phyloP scores from a whole-genome alignment of 2,113 vertebrate species.

The Myrmecophaga tridactyla region DNA sequence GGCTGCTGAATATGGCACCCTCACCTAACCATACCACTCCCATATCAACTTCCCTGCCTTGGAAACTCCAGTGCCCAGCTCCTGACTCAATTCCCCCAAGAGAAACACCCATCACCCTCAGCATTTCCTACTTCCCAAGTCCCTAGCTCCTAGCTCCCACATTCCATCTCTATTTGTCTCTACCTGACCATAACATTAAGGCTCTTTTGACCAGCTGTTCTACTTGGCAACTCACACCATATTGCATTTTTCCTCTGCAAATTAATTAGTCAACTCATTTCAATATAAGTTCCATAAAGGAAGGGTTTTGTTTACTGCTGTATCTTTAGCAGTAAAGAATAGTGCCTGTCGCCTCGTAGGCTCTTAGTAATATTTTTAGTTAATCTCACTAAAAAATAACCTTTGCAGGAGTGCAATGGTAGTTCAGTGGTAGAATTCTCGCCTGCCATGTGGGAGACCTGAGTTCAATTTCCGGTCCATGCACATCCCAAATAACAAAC shows the following conservation, averaged over 20 bases:
- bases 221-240: background rate
- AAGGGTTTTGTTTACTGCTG: background rate
- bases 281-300: background rate
- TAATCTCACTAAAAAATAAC: background rate
- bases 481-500: too few relatives aligned
- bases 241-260: background rate
- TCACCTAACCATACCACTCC: accelerated
- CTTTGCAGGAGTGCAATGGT: too few relatives aligned
- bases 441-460: too few relatives aligned
- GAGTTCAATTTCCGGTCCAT: too few relatives aligned
- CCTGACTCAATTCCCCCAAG: background rate
- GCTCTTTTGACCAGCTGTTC: background rate
- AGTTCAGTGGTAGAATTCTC: too few relatives aligned
- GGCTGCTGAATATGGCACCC: background rate
- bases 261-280: background rate
- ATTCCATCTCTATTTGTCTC: background rate
- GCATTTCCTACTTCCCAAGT: background rate
- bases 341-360: background rate
- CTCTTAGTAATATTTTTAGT: background rate
- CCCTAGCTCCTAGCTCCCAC: background rate
- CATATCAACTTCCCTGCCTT: background rate
- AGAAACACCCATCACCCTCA: background rate
- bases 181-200: background rate
- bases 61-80: background rate
- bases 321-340: background rate